Evolutionary conservation across 2,888 invertebrate genomes (phyloP).

Genomic region (Eupithecia insigniata): DNA sequence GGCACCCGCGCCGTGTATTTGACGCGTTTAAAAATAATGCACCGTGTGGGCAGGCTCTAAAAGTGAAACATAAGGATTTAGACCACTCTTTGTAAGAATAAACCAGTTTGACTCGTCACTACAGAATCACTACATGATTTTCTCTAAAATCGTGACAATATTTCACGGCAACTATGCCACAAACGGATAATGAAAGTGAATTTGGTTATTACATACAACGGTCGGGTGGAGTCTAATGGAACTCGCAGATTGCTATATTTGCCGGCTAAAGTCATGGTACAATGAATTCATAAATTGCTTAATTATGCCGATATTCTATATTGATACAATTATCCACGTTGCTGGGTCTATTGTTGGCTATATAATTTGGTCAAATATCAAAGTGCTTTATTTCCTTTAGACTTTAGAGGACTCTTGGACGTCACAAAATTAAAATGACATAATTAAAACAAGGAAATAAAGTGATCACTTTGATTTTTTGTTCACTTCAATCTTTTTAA

Average conservation of each 20-base stretch:
- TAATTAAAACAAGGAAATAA: too few species aligned
- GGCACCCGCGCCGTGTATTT: too few species aligned
- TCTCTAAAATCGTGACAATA: conserved; percentile 19
- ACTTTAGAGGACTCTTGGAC: too few species aligned
- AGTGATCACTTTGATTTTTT: too few species aligned
- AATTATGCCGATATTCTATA: conserved; percentile 10
- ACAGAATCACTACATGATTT: conserved; percentile 6
- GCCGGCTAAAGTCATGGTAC: conserved; percentile 25
- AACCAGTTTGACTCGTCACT: neutral
- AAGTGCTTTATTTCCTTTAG: too few species aligned
- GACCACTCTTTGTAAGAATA: neutral
- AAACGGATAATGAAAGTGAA: conserved; percentile 38
- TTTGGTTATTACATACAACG: conserved; percentile 33
- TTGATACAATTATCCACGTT: neutral
- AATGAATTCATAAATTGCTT: conserved; percentile 22
- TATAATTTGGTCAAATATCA: too few species aligned
- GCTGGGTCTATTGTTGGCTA: neutral
- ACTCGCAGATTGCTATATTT: conserved; percentile 30
- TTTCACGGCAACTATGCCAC: conserved; percentile 11
- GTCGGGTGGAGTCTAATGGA: conserved; percentile 30
- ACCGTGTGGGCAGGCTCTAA: neutral
- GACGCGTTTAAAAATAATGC: too few species aligned
- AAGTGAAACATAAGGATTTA: neutral
- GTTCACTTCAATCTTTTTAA: too few species aligned
- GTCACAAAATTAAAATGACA: too few species aligned